phyloP scores from a whole-genome alignment of 2,888 invertebrate genomes.

The Mayetiola destructor region DNA sequence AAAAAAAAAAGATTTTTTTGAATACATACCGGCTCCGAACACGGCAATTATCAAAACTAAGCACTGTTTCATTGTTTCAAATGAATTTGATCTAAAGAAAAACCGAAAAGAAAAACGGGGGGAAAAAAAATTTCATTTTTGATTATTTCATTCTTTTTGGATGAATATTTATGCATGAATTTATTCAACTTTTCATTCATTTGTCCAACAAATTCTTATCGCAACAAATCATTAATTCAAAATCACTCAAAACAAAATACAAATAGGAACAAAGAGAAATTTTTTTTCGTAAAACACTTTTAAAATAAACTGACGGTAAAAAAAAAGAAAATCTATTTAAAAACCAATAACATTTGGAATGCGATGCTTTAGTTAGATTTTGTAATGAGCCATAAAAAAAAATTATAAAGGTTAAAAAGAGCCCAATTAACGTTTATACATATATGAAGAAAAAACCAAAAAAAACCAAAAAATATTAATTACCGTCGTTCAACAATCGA shows the following conservation, averaged over 20 bases:
- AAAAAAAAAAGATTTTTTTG: too few species aligned
- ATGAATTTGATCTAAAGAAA: background rate
- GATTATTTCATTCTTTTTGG: background rate
- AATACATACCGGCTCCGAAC: conserved; percentile 52
- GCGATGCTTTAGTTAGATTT: background rate
- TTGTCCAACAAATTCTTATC: background rate
- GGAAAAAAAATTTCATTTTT: background rate
- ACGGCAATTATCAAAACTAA: conserved; percentile 45
- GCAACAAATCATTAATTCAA: too few species aligned
- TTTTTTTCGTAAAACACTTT: background rate
- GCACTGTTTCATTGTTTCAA: conserved; percentile 31
- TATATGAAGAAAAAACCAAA: too few species aligned
- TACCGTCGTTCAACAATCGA: background rate
- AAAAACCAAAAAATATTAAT: background rate
- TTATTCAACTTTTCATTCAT: background rate
- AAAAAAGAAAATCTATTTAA: background rate
- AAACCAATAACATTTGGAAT: background rate
- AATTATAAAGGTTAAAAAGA: too few species aligned
- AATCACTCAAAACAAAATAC: conserved; percentile 1
- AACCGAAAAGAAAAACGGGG: background rate
- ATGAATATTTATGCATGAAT: background rate
- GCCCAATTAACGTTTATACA: too few species aligned
- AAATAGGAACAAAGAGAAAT: background rate
- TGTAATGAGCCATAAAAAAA: too few species aligned
- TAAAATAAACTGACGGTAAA: background rate